These are phyloP conservation scores for Galago senegalensis DNA, from an alignment of 2,797 vertebrate species.

Conservation along the genomic window DNA sequence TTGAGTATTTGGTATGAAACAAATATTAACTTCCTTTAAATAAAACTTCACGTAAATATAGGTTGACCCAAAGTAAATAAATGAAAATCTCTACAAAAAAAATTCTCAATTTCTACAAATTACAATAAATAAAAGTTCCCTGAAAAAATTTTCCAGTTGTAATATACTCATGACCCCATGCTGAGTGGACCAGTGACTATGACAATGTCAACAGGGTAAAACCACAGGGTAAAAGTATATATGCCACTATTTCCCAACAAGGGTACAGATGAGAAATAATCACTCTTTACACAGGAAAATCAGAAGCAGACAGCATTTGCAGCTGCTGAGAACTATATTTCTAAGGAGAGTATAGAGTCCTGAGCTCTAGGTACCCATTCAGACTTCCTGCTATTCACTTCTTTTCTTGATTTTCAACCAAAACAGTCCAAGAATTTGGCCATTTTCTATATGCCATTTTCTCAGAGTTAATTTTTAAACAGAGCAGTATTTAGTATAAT, in stretches of 20 bases:
- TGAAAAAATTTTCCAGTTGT: background rate
- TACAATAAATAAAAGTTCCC: conserved; percentile 51
- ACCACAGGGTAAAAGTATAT: background rate
- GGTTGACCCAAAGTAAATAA: conserved; percentile 41
- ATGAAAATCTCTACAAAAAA: conserved; percentile 42
- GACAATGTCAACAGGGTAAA: background rate
- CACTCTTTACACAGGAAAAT: conserved; percentile 17
- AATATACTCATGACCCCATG: background rate
- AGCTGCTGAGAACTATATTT: conserved; percentile 22
- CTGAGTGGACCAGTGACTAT: background rate
- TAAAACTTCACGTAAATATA: conserved; percentile 59
- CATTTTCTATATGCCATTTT: background rate
- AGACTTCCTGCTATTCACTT: conserved; percentile 31
- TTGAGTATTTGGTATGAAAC: conserved; percentile 47
- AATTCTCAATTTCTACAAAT: conserved; percentile 65
- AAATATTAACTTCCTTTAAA: conserved; percentile 60
- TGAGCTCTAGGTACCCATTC: background rate
- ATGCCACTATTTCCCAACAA: conserved; percentile 3
- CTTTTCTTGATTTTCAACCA: conserved; percentile 63
- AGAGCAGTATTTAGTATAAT: conserved; percentile 33
- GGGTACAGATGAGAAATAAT: background rate
- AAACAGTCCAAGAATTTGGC: conserved; percentile 54
- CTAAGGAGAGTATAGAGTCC: conserved; percentile 5
- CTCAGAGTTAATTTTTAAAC: conserved; percentile 68
- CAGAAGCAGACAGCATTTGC: background rate